Evolutionary conservation across 2,888 invertebrate species (phyloP).

Genomic region (Acrobasis consociella): DNA sequence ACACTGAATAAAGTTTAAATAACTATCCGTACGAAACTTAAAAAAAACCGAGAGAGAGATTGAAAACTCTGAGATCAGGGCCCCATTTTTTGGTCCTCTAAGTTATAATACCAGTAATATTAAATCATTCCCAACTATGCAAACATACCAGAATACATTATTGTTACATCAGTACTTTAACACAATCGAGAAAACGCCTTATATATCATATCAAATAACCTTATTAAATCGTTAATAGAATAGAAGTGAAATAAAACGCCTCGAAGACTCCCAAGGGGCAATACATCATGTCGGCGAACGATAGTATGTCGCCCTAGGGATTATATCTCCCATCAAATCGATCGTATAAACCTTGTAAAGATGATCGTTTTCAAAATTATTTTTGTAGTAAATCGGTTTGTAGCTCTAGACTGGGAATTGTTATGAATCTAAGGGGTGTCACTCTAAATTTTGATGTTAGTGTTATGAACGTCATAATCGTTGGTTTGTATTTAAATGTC

Average conservation of each 20-base stretch:
- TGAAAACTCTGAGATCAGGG: too few species aligned
- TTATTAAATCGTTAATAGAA: conserved; percentile 1
- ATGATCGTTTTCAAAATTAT: not conserved
- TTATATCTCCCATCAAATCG: not conserved
- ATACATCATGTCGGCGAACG: not conserved
- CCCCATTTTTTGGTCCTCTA: too few species aligned
- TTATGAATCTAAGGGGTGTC: not conserved
- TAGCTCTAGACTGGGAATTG: not conserved
- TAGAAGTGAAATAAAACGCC: conserved; percentile 3
- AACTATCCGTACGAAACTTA: too few species aligned
- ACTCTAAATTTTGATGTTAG: too few species aligned
- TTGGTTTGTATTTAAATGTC: too few species aligned
- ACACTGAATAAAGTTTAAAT: too few species aligned
- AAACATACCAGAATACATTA: not conserved
- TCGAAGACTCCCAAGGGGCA: not conserved
- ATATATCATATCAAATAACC: not conserved
- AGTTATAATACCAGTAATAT: too few species aligned
- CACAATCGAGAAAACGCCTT: not conserved
- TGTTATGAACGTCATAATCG: too few species aligned
- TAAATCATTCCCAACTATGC: too few species aligned
- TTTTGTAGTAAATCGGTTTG: not conserved
- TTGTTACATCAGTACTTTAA: not conserved
- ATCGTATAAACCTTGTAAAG: not conserved
- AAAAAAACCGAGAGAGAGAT: too few species aligned
- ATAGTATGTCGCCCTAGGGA: not conserved